Evolutionary conservation across 2,888 invertebrate genomes (phyloP), one percentile per base, ranked within the genome.

Genomic region (Andrena camellia): DNA sequence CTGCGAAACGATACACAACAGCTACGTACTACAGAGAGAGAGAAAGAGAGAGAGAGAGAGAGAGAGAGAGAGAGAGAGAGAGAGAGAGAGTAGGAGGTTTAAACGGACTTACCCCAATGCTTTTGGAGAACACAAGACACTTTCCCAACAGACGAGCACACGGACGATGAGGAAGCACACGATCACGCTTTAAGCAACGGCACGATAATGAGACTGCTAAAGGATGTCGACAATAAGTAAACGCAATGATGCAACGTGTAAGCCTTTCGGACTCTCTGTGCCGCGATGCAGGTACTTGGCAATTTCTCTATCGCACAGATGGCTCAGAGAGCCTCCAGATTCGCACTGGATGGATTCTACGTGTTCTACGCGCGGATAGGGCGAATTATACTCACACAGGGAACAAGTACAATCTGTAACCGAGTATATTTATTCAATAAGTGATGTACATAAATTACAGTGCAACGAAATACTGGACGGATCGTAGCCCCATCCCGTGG

Each of bases 381-480:
- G 69, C 76, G n/a, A 35, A 74, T 42, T 52, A 78, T 54, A 67
- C 29, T 64, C 42, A 72, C 54, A 31, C n/a, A 73, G 7, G 20
- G 74, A 64, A 82, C 71, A 64, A 71, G 35, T 85, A 85, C 70
- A 76, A 76, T 84, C 78, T 84, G 80, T 87, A 90, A 89, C 86
- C 86, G 86, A 88, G 86, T 89, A 89, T 89, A 90, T 92, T 92
- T 90, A 92, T 92, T 92, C 57, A 90, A 89, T 92, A 88, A 87
- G 88, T 91, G 90, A 92, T 92, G 91, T 92, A 92, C 92, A 92
- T 92, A 90, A 92, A 92, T 92, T 92, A 92, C 92, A 92, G 88
- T 90, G 90, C 88, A 90, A 90, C 90, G 87, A 91, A 91, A 90
- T 92, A 91, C 87, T 91, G 90, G 90, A 90, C 88, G 91, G 89